These are phyloP conservation scores for Syngnathoides biaculeatus DNA, from an alignment of 2,113 vertebrate species.

Conservation along the genomic window DNA sequence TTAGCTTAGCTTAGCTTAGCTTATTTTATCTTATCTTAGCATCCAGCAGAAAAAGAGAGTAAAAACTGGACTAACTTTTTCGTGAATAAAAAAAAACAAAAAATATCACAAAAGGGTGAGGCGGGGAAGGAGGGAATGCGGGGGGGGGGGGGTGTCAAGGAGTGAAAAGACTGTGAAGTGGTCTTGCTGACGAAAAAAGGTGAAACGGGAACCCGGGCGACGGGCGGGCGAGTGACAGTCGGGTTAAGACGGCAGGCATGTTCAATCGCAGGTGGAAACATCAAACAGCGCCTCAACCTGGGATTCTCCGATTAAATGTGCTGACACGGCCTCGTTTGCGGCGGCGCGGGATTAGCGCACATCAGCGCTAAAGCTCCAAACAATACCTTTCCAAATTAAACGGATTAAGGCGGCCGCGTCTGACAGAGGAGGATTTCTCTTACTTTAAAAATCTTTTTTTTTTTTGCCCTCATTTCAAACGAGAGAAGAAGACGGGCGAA, in stretches of 20 bases:
- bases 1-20: too few species aligned
- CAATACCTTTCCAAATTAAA: constrained; percentile 8
- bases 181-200: constrained; percentile 5
- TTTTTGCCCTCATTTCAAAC: neutral
- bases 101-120: neutral
- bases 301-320: constrained; percentile 5
- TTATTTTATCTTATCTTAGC: neutral
- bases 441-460: neutral
- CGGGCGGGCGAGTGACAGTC: constrained; percentile 7
- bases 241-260: constrained; percentile 6
- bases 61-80: neutral
- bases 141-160: neutral
- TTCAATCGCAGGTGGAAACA: constrained; percentile 7
- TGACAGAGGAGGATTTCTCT: constrained; percentile 2
- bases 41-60: neutral
- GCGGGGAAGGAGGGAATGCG: neutral
- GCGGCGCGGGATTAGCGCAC: constrained; percentile 3
- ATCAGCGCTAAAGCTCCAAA: constrained; percentile 8
- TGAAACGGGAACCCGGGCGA: constrained; percentile 1
- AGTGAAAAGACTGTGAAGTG: neutral
- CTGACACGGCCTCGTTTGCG: constrained; percentile 4
- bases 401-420: constrained; percentile 1
- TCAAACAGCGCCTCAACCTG: constrained; percentile 5
- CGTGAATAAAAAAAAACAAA: neutral
- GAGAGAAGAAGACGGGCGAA: neutral